Base-by-base conservation (phyloP, 2,113 vertebrate species). In the Nanorana parkeri region DNA sequence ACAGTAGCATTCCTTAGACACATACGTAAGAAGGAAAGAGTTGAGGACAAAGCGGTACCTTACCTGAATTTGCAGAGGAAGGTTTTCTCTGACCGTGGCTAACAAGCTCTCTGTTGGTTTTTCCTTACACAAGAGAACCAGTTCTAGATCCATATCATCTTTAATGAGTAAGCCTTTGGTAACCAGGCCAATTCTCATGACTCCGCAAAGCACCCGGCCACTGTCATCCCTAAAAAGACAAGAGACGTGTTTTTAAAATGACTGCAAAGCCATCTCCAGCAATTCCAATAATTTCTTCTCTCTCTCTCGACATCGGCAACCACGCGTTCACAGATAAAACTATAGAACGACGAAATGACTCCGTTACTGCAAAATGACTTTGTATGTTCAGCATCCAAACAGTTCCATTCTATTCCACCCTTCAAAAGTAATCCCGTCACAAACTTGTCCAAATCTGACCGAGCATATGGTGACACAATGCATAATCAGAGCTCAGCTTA, bases 101-200 rank as follows among this genome's bases (percentile, higher is more conserved):
- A 99, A 92, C 90, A 99, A 91, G 63, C 94, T 95, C 91, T 96
- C 93, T 76, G 97, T 98, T 89, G 98, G 97, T 85, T 97, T 99
- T 89, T 98, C 96, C 92, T 95, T 93, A 89, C 97, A 99, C 97
- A 99, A 95, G 88, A 99, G 94, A 91, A 99, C 98, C 90, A 99
- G 92, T 89, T 98, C 97, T 91, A 99, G 93, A 87, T 99, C 96
- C 97, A 99, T 96, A 87, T 99, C 98, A 15, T 97, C 97, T 91
- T 98, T 99, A 92, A 99, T 98, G 88, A 99, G 94, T 84, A 99
- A 93, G 80, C 98, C 98, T 93, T 99, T 99, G 79, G 98, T 96
- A 85, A 99, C 98, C 87, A 99, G 93, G 78, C 97, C 98, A 84
- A 99, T 97, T 88, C 98, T 94, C 94, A 99, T 95, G 87, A 99